Percentiles rank a stretch among this genome's conserved stretches.
These are phyloP conservation scores for Marisa cornuarietis DNA, from an alignment of 1,140 invertebrate genomes.

Conservation along the genomic window DNA sequence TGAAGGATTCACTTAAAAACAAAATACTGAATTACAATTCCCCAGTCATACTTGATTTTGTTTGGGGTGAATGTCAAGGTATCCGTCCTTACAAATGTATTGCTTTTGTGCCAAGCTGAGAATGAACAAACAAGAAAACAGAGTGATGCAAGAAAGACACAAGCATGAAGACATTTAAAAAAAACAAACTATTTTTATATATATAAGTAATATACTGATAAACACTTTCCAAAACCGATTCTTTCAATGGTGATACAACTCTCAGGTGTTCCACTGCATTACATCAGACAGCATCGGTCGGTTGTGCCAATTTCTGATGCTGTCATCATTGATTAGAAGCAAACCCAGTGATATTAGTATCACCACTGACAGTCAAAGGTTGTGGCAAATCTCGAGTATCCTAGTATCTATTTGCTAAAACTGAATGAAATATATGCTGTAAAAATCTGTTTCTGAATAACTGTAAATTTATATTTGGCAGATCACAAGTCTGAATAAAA, in stretches of 20 bases:
- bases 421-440: neutral
- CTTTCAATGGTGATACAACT: constrained; percentile 13
- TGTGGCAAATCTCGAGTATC: neutral
- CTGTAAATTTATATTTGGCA: no score
- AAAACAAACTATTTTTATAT: neutral
- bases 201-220: no score
- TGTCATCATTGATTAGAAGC: constrained; percentile 13
- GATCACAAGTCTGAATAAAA: neutral
- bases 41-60: no score
- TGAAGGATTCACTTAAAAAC: no score
- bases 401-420: no score
- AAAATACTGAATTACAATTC: no score
- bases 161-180: neutral
- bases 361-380: neutral
- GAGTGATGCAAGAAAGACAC: neutral
- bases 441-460: no score
- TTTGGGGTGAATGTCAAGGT: no score
- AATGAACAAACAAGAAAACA: neutral
- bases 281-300: constrained; percentile 17
- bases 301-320: constrained; percentile 16
- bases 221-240: neutral
- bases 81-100: neutral
- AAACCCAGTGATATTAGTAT: no score
- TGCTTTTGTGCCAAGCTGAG: neutral
- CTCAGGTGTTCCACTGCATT: neutral